These are phyloP conservation scores for Pseudomyrmex sp. DNA, from an alignment of 1,140 invertebrate species.

Conservation along the genomic window DNA sequence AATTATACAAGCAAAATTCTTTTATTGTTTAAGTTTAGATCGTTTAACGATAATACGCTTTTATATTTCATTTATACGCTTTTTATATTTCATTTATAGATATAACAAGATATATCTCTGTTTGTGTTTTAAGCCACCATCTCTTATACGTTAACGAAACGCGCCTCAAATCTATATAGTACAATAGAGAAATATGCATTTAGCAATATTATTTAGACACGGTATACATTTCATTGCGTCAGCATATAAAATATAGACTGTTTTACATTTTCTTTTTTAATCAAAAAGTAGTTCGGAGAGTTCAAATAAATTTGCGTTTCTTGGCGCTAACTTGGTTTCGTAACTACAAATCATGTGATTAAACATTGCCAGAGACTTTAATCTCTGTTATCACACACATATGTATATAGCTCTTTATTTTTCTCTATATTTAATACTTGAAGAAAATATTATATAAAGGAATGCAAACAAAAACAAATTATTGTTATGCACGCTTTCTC, in stretches of 20 bases:
- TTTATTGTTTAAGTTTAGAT: too few relatives aligned
- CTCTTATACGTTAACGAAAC: conserved; percentile 16
- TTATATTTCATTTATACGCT: neutral
- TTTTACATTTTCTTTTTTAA: too few relatives aligned
- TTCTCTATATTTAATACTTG: conserved; percentile 28
- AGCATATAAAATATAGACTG: too few relatives aligned
- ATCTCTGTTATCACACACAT: conserved; percentile 51
- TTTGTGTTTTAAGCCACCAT: conserved; percentile 27
- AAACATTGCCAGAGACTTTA: conserved; percentile 1
- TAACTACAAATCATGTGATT: conserved; percentile 41
- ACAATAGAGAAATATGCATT: conserved; percentile 8
- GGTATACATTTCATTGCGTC: too few relatives aligned
- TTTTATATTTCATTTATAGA: conserved; percentile 43
- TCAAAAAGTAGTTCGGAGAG: too few relatives aligned
- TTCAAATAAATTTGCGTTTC: too few relatives aligned
- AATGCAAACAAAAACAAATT: conserved; percentile 40
- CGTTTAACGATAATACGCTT: too few relatives aligned
- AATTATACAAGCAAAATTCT: too few relatives aligned
- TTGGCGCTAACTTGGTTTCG: too few relatives aligned
- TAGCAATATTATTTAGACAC: neutral
- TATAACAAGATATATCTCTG: conserved; percentile 50
- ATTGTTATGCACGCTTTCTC: conserved; percentile 64
- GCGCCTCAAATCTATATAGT: too few relatives aligned
- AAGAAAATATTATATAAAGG: conserved; percentile 56
- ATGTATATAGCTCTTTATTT: neutral